Base-by-base conservation (phyloP, 1,140 invertebrate species). In the Drusus annulatus region DNA sequence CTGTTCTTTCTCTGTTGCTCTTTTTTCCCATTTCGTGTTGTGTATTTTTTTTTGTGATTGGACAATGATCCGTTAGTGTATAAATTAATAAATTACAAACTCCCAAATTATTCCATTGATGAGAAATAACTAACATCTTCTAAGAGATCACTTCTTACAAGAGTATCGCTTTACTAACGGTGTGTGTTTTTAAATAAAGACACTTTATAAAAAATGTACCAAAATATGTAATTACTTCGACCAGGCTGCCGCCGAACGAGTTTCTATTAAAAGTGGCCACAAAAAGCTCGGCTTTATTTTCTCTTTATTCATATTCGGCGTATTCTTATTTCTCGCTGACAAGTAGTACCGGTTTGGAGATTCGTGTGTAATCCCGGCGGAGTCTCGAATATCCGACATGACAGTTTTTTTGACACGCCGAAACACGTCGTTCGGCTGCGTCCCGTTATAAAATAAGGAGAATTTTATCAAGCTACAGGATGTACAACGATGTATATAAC, bases 311-410 rank as follows among this genome's bases (percentile, higher is more conserved):
- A 60, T 23, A 23, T 19, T 60, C 56, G 23, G 17, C 17, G 17
- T 60, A 10, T 21, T 60, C 10, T 60, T 23, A 21, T 23, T 60
- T 23, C 8, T 15, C 56, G 16, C 17, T 23, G 56, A 60, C 23
- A 23, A 21, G 17, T 21, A 15, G 19, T 60, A 60, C 56, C 56
- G 56, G 56, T 60, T 60, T 60, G 56, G 17, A 19, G 17, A 8
- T 21, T 17, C 23, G 56, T 60, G 13, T 19, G 19, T 21, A 60
- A 60, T 21, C 56, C 56, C 56, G 23, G 23, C 15, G 56, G 56
- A 60, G 56, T 60, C 23, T 60, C 56, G 56, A 60, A 60, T 60
- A 21, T 60, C 56, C 19, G 56, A 60, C 56, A 60, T 60, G 56
- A 60, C 56, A 60, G 56, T 60, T 23, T 58, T 60, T 60, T 60